Evolutionary conservation across 2,888 invertebrate species (phyloP).

Genomic region (Clusia tigrina): DNA sequence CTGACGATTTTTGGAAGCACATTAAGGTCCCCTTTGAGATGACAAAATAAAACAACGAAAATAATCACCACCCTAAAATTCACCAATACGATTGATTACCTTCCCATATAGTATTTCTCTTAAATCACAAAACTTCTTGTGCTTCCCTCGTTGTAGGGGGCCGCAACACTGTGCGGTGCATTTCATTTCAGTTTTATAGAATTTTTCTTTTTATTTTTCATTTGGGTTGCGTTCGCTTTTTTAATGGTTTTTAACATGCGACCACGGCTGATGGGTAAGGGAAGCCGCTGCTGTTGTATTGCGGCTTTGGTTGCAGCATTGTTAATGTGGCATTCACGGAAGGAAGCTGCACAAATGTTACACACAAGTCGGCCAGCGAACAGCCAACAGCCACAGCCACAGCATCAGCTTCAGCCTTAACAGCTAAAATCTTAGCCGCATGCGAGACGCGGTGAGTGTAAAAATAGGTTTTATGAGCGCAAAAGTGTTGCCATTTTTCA

Average conservation of each 20-base stretch:
- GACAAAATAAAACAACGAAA: no score
- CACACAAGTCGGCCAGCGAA: background rate
- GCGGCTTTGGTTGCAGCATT: background rate
- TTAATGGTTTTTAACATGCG: slow-evolving; percentile 45
- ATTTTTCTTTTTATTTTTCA: background rate
- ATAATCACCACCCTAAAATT: no score
- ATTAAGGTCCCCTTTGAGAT: no score
- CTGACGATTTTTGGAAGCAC: no score
- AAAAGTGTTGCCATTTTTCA: slow-evolving; percentile 56
- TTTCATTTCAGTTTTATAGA: slow-evolving; percentile 15
- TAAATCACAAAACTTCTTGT: no score
- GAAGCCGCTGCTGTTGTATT: slow-evolving; percentile 24
- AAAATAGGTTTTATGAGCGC: slow-evolving; percentile 54
- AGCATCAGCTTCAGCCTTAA: no score
- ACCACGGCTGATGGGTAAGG: no score
- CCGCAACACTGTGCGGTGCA: slow-evolving; percentile 15
- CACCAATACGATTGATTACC: no score
- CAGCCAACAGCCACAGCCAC: background rate
- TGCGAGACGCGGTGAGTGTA: no score
- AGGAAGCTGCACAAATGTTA: slow-evolving; percentile 22
- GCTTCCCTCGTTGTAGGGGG: no score
- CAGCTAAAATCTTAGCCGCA: no score
- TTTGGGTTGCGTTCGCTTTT: slow-evolving; percentile 19
- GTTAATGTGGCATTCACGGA: slow-evolving; percentile 2
- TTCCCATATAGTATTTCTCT: no score